Evolutionary conservation across 2,888 invertebrate genomes (phyloP), one percentile per base, ranked within the genome.

Genomic region (Lypha dubia): DNA sequence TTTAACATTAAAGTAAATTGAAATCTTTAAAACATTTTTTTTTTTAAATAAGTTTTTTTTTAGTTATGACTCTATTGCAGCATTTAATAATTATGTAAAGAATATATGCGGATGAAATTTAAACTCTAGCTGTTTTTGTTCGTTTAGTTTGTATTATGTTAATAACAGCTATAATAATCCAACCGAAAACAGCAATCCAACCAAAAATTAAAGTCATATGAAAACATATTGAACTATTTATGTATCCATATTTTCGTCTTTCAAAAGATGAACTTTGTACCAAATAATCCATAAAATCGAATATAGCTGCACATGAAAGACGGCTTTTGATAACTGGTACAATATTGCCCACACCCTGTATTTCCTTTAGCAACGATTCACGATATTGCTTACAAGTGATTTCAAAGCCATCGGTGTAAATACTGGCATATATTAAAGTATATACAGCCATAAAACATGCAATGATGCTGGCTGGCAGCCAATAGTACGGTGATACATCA

Each of bases 211-310:
- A 91, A 0, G 96, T 95, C 32, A 96, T 89, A 77, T 95, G 94
- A 70, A 96, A 92, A 13, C 95, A 93, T 4, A 94, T 89, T 0
- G 95, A 95, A 0, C 96, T 96, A 89, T 97, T 95, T 51, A 97
- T 96, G 86, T 94, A 94, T 65, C 94, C 94, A 11, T 94, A 94
- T 44, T 95, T 93, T 28, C 95, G 93, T 87, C 94, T 94, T 86
- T 94, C 94, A 67, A 94, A 94, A 0, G 94, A 93, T 17, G 92
- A 91, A 87, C 95, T 95, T 68, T 95, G 95, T 83, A 96, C 95
- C 81, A 97, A 92, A 88, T 96, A 97, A 90, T 97, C 97, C 96
- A 97, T 96, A 90, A 96, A 97, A 92, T 97, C 97, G 87, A 94
- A 95, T 67, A 96, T 94, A 0, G 96, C 95, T 79, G 95, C 94